Conservation (phyloP, 2,797 vertebrate species). For the Octomys mimax region DNA sequence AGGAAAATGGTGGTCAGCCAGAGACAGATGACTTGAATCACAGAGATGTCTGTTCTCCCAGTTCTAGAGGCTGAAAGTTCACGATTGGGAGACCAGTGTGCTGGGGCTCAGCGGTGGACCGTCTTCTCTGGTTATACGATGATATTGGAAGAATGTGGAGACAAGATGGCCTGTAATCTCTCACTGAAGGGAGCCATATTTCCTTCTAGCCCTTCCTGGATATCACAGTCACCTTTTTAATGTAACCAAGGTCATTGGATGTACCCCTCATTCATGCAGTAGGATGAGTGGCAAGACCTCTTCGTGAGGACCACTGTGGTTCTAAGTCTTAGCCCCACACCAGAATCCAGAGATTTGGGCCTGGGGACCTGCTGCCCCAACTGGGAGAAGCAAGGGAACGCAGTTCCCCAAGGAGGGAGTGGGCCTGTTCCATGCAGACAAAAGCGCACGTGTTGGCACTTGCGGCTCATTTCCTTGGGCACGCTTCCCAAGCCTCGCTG, state of each 20-base stretch:
- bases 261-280: too few species aligned
- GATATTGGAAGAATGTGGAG: not conserved
- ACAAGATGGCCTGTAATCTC: not conserved
- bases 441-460: not conserved
- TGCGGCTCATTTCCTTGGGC: not conserved
- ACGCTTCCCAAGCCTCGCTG: not conserved
- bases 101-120: not conserved
- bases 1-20: not conserved
- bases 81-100: not conserved
- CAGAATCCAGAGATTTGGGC: too few species aligned
- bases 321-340: not conserved
- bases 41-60: not conserved
- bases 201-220: too few species aligned
- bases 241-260: not conserved
- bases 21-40: not conserved
- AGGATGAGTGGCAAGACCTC: too few species aligned
- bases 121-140: not conserved
- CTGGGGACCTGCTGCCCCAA: too few species aligned
- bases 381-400: not conserved
- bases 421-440: fast-evolving
- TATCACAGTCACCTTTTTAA: not conserved
- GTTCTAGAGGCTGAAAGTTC: not conserved
- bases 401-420: not conserved
- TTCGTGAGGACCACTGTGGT: not conserved
- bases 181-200: not conserved